Evolutionary conservation across 23 tunicate species (phyloP), one percentile per base, ranked within the genome.

Genomic region (Clavelina lepadiformis): DNA sequence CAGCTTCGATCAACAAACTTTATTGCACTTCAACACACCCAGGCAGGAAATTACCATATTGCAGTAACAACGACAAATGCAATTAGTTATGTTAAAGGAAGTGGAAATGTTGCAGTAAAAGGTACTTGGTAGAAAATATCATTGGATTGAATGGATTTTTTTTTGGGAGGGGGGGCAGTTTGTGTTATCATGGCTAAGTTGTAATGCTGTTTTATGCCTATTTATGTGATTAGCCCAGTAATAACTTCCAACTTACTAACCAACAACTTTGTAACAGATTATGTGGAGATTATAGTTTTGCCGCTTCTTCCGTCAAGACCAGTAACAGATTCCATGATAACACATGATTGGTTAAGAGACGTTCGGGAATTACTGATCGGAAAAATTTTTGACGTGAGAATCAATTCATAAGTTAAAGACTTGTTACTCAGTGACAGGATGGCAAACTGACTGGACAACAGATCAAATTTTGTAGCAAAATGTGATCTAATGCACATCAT

Each of bases 41-140:
- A 51, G 41, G 61, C 36, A 22, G 33, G 18, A 21, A 5, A 44
- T 33, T 62, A 60, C 33, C 2, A 46, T 30, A 2, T 71, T 22
- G 21, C 28, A 15, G 79, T 80, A 1, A 63, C 66, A 3, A 78
- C 73, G 27, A 56, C 64, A 18, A 80, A 80, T 64, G 38, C 27
- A 37, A 78, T 80, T 33, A 80, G 87, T 66, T 23, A 29, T 28
- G 29, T 33, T 18, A 28, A 58, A 0, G 56, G 63, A 21, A 25
- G 61, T 3, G 71, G 73, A 30, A 71, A 35, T 6, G 31, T 80
- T 20, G 31, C 24, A 7, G 87, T 80, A 2, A 72, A 63, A 72
- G 71, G 87, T 72, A 46, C 20, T 15, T 52, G 0, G 0, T 46
- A 46, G 19, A 0, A 46, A 46, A 46, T n/a, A 46, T 46, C 20